A percentile compares a stretch with the other conserved stretches of the same genome.
phyloP scores from a whole-genome alignment of 35 echinoderm and acorn worm genomes.

The Heliocidaris tuberculata region DNA sequence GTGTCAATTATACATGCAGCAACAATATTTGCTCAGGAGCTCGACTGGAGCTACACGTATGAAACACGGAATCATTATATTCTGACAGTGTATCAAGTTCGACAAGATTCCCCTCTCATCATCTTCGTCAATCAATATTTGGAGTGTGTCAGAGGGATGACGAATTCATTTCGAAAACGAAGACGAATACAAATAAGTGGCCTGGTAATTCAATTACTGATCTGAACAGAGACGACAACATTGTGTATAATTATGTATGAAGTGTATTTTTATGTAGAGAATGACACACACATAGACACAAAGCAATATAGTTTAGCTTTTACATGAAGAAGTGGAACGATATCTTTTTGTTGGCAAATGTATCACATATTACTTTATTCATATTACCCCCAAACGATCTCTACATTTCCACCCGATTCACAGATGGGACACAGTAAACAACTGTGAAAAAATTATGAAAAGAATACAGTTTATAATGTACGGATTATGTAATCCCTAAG shows the following conservation, averaged over 20 bases:
- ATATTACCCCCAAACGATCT: no score
- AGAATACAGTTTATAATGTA: no score
- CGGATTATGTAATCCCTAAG: no score
- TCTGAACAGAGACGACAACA: not conserved
- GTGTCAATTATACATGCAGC: not conserved
- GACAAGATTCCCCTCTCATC: not conserved
- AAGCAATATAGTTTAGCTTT: no score
- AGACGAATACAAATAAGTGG: not conserved
- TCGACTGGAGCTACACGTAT: not conserved
- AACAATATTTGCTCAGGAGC: not conserved
- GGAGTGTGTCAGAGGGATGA: not conserved
- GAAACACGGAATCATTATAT: not conserved
- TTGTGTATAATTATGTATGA: not conserved
- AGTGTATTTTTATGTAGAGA: not conserved
- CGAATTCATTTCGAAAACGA: not conserved
- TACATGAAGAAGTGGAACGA: no score
- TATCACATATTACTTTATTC: no score
- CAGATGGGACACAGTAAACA: no score
- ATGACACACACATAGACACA: no score
- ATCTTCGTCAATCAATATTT: not conserved
- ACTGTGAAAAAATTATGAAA: no score
- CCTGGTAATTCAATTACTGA: not conserved
- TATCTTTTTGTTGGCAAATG: no score
- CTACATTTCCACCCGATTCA: no score
- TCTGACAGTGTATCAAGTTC: not conserved